phyloP scores from a whole-genome alignment of 1,140 invertebrate genomes.

The Octopus bimaculoides region DNA sequence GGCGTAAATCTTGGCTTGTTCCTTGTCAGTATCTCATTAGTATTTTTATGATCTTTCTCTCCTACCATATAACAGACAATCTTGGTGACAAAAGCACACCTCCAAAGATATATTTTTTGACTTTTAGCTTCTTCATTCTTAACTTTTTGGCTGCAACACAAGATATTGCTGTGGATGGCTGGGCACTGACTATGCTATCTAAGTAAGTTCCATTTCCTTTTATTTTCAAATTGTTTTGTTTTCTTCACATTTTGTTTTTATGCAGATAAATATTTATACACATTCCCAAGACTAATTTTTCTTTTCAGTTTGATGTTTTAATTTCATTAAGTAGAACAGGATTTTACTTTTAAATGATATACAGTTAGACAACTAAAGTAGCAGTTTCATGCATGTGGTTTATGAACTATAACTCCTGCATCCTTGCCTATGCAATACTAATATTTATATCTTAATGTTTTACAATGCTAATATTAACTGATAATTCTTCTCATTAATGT shows the following conservation, averaged over 20 bases:
- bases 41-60: conserved; percentile 50
- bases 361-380: neutral
- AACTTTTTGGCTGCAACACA: conserved; percentile 98
- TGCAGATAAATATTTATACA: no score
- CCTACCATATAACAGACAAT: conserved; percentile 32
- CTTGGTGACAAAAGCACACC: conserved; percentile 43
- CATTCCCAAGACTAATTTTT: no score
- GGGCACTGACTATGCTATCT: conserved; percentile 98
- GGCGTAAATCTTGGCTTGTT: conserved; percentile 96
- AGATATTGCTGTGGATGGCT: conserved; percentile 99
- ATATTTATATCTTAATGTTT: no score
- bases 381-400: neutral
- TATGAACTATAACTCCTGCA: neutral
- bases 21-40: conserved; percentile 78
- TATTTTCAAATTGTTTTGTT: no score
- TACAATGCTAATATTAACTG: no score
- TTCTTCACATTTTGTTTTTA: no score
- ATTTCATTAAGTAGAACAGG: no score
- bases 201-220: conserved; percentile 61
- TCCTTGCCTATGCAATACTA: no score
- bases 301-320: no score
- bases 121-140: conserved; percentile 83
- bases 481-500: conserved; percentile 10
- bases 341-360: no score
- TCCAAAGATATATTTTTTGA: conserved; percentile 81